These are phyloP conservation scores for Noctua comes DNA, from an alignment of 2,888 invertebrate species.

Conservation along the genomic window DNA sequence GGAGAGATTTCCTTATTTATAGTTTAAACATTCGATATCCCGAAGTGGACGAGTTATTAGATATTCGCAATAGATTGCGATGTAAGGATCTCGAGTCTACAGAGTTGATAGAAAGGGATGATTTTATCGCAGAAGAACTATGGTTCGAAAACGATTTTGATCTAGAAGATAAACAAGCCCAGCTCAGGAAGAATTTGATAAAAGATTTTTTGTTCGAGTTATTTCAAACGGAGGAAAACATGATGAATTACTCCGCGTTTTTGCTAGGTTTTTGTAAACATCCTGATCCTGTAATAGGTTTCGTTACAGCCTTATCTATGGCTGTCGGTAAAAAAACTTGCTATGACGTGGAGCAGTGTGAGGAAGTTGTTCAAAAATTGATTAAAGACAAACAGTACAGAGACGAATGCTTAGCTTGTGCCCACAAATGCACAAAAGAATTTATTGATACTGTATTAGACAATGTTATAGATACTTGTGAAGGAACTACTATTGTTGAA, in stretches of 20 bases:
- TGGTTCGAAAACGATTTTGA: conserved; percentile 86
- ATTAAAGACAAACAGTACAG: conserved; percentile 81
- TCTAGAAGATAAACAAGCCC: conserved; percentile 69
- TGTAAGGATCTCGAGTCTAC: conserved; percentile 83
- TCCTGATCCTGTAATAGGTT: conserved; percentile 87
- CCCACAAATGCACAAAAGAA: conserved; percentile 77
- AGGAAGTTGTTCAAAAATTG: conserved; percentile 84
- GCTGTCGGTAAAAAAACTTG: conserved; percentile 90
- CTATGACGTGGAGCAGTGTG: conserved; percentile 85
- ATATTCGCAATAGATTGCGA: conserved; percentile 85
- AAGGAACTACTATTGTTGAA: conserved; percentile 81
- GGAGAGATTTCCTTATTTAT: conserved; percentile 92
- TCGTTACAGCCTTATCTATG: conserved; percentile 90
- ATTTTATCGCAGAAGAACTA: conserved; percentile 76
- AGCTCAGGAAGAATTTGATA: conserved; percentile 80
- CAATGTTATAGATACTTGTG: conserved; percentile 80
- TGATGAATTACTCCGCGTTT: conserved; percentile 91
- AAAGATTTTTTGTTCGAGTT: conserved; percentile 91
- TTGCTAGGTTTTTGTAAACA: conserved; percentile 92
- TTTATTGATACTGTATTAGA: conserved; percentile 79
- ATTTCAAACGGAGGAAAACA: conserved; percentile 85
- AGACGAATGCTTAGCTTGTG: conserved; percentile 82
- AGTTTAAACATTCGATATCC: conserved; percentile 90
- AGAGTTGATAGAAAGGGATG: conserved; percentile 80
- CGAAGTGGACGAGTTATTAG: conserved; percentile 87